phyloP scores from a whole-genome alignment of 2,113 vertebrate genomes.

The Phylloscopus trochilus region DNA sequence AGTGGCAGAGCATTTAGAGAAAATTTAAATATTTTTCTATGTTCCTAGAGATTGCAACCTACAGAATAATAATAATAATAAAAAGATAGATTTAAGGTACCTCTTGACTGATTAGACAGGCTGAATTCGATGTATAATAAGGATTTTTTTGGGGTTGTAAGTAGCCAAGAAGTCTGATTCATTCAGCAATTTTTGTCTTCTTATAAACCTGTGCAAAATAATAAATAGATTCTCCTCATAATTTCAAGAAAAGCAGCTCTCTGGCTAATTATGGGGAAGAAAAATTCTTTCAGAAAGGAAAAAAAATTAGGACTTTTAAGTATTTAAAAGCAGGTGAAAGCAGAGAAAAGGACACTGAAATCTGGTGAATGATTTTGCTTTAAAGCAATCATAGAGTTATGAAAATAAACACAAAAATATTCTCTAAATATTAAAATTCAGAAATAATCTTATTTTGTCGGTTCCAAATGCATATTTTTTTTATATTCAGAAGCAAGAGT shows the following conservation, averaged over 20 bases:
- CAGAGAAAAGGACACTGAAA: not conserved
- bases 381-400: not conserved
- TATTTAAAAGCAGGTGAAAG: not conserved
- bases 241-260: not conserved
- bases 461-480: not conserved
- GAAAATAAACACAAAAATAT: not conserved
- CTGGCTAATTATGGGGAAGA: not conserved
- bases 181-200: not conserved
- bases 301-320: not conserved
- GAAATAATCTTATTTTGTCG: not conserved
- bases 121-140: not conserved
- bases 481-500: not conserved
- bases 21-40: not conserved
- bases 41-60: not conserved
- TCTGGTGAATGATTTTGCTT: not conserved
- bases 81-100: not conserved
- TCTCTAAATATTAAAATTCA: not conserved
- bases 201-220: not conserved
- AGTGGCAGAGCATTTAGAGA: not conserved
- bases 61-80: not conserved
- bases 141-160: not conserved
- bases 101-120: not conserved
- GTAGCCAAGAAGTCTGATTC: not conserved
- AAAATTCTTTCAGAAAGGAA: not conserved
- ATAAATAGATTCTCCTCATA: not conserved